A percentile compares a stretch with the other conserved stretches of the same genome.
Evolutionary conservation across 2,113 vertebrate genomes (phyloP).

Genomic region (Mionectes macconnelli): DNA sequence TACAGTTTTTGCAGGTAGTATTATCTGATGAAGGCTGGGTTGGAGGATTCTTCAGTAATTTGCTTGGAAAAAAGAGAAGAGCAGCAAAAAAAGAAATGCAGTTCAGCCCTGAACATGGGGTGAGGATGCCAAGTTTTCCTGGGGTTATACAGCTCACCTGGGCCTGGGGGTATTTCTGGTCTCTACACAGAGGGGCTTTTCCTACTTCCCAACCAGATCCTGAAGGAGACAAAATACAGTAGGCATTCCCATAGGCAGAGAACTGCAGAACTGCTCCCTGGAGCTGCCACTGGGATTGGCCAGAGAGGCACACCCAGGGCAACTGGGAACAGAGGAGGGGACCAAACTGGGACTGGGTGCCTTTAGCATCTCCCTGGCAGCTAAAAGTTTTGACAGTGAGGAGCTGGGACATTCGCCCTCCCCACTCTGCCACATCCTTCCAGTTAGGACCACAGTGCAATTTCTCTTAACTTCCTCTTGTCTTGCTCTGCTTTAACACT

Average conservation of each 20-base stretch:
- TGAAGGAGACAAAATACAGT: background rate
- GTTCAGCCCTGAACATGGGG: background rate
- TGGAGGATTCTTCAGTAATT: background rate
- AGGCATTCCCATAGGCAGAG: rapidly evolving
- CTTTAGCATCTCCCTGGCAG: background rate
- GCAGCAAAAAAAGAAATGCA: background rate
- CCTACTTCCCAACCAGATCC: background rate
- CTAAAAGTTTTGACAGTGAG: background rate
- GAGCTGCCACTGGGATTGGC: rapidly evolving
- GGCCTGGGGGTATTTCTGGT: background rate
- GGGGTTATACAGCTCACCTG: background rate
- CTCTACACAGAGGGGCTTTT: background rate
- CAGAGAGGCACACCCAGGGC: background rate
- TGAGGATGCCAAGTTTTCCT: background rate
- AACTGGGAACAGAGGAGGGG: background rate
- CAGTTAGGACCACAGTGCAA: no score
- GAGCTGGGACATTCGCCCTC: background rate
- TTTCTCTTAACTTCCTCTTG: background rate
- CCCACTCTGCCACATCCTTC: background rate
- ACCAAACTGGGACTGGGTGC: background rate
- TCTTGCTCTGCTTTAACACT: background rate
- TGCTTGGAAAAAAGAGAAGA: background rate
- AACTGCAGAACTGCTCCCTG: background rate
- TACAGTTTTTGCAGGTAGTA: background rate
- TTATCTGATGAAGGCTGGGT: background rate